These are phyloP conservation scores for Scaptomyza caliginosa DNA, from an alignment of 2,888 invertebrate genomes.

Conservation along the genomic window DNA sequence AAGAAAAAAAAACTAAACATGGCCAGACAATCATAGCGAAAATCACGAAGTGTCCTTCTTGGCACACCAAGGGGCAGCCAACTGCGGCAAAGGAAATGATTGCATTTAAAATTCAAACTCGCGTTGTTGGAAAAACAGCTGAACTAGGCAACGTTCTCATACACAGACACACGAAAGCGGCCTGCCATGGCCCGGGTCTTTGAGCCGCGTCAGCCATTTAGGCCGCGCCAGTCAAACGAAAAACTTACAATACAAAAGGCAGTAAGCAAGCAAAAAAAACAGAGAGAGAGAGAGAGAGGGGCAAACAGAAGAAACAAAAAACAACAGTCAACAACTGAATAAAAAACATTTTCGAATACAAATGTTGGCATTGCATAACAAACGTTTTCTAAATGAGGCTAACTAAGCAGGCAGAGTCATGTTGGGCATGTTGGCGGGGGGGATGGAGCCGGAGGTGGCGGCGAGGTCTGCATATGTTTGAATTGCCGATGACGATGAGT, in stretches of 20 bases:
- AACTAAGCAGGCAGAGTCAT: slow-evolving; percentile 71
- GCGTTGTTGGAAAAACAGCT: slow-evolving; percentile 66
- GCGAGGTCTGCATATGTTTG: slow-evolving; percentile 75
- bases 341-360: slow-evolving; percentile 82
- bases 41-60: slow-evolving; percentile 75
- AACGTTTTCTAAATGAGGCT: slow-evolving; percentile 80
- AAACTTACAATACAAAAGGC: slow-evolving; percentile 57
- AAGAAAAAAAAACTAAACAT: slow-evolving; percentile 23
- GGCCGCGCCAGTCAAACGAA: slow-evolving; percentile 62
- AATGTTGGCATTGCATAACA: slow-evolving; percentile 83
- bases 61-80: slow-evolving; percentile 39
- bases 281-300: not conserved
- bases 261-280: slow-evolving; percentile 25
- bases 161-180: not conserved
- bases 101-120: slow-evolving; percentile 83
- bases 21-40: slow-evolving; percentile 75
- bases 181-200: slow-evolving; percentile 16
- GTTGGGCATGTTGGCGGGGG: slow-evolving; percentile 3
- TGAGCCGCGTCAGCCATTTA: slow-evolving; percentile 69
- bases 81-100: slow-evolving; percentile 80
- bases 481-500: slow-evolving; percentile 78
- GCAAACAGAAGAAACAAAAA: slow-evolving; percentile 28
- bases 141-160: slow-evolving; percentile 64
- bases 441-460: not conserved
- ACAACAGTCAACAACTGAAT: slow-evolving; percentile 71